A percentile compares a stretch with the other conserved stretches of the same genome.
These are phyloP conservation scores for Megaptera novaeangliae DNA, from an alignment of 2,113 vertebrate species.

Conservation along the genomic window DNA sequence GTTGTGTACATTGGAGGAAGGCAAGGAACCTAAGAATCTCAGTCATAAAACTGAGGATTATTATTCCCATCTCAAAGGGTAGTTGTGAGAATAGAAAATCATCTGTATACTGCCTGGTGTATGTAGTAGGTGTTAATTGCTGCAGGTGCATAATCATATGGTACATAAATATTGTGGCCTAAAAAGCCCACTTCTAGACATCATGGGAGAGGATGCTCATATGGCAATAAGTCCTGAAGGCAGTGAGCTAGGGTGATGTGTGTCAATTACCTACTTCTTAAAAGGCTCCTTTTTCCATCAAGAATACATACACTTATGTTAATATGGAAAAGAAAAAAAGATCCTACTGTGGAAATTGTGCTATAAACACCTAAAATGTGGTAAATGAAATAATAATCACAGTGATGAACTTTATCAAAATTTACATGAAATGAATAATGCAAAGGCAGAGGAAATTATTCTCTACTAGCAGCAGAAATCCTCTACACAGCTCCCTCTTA, in stretches of 20 bases:
- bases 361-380: conserved; percentile 37
- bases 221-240: background rate
- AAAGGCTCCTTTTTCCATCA: background rate
- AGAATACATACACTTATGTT: background rate
- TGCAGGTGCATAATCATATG: background rate
- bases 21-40: background rate
- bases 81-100: background rate
- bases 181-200: background rate
- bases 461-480: conserved; percentile 5
- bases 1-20: background rate
- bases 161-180: background rate
- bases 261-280: background rate
- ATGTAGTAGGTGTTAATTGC: background rate
- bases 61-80: background rate
- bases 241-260: background rate
- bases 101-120: background rate
- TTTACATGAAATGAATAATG: conserved; percentile 39
- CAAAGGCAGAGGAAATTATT: conserved; percentile 26
- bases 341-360: background rate
- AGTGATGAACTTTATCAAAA: conserved; percentile 52
- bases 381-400: conserved; percentile 40
- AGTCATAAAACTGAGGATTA: background rate
- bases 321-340: background rate
- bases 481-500: background rate
- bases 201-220: background rate